These are phyloP conservation scores for Novumbra hubbsi DNA, from an alignment of 2,797 vertebrate genomes.

Conservation along the genomic window DNA sequence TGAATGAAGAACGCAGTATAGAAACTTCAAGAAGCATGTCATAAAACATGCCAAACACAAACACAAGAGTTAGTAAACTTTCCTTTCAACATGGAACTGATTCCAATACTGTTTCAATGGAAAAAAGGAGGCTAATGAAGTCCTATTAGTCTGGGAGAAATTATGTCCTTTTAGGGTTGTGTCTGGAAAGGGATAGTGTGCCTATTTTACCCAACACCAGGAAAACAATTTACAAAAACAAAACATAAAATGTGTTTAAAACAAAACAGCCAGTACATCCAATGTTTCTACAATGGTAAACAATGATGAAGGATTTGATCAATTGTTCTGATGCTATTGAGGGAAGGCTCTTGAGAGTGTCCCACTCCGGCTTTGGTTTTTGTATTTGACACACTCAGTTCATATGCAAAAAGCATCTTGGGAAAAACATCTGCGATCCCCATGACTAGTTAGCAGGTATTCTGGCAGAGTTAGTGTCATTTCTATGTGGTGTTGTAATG, in stretches of 20 bases:
- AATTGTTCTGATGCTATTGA: conserved; percentile 35
- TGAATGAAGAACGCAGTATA: too few relatives aligned
- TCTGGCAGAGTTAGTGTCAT: conserved; percentile 49
- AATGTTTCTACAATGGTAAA: background rate
- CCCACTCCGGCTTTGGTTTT: conserved; percentile 53
- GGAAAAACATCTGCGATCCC: conserved; percentile 59
- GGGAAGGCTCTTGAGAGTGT: conserved; percentile 46
- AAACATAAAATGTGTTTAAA: background rate
- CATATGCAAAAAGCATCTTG: conserved; percentile 56
- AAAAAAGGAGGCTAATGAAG: background rate
- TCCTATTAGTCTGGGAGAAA: background rate
- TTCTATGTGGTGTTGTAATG: conserved; percentile 56
- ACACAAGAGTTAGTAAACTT: too few relatives aligned
- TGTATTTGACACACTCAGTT: conserved; percentile 52
- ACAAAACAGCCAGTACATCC: background rate
- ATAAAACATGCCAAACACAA: too few relatives aligned
- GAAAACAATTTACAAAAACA: background rate
- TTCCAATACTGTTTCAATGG: background rate
- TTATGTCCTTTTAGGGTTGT: background rate
- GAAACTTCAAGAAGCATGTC: too few relatives aligned
- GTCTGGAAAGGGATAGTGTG: background rate
- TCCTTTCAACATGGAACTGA: background rate
- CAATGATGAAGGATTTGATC: background rate
- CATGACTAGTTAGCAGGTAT: conserved; percentile 61
- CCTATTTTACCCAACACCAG: background rate